Conservation (phyloP, 2,888 invertebrate species). For the Parapristionchus giblindavisi region DNA sequence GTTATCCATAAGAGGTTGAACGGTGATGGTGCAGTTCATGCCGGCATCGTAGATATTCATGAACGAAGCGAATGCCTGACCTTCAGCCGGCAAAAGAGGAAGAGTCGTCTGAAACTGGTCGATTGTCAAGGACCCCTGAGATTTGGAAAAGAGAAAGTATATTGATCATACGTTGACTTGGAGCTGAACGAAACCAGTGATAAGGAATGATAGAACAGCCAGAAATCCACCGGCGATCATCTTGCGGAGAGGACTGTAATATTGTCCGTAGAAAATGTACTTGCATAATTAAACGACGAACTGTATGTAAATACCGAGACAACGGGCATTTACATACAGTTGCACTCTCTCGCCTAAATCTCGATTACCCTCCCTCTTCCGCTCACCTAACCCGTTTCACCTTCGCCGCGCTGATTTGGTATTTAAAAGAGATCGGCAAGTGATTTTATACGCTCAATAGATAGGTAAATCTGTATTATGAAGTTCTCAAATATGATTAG, state of each 20-base stretch:
- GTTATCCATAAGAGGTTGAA: neutral
- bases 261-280: neutral
- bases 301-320: neutral
- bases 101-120: conserved; percentile 50
- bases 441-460: too few relatives aligned
- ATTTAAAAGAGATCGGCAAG: too few relatives aligned
- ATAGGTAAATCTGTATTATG: too few relatives aligned
- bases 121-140: neutral
- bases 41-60: conserved; percentile 47
- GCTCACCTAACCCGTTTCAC: too few relatives aligned
- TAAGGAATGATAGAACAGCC: conserved; percentile 84
- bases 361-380: too few relatives aligned
- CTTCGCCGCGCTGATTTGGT: too few relatives aligned
- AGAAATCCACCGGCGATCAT: conserved; percentile 87
- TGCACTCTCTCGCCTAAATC: too few relatives aligned
- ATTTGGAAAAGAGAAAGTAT: neutral
- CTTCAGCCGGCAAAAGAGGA: conserved; percentile 51
- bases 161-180: conserved; percentile 61
- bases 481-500: neutral
- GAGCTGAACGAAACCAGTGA: conserved; percentile 81
- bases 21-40: neutral
- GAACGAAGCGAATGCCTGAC: conserved; percentile 53
- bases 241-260: conserved; percentile 82
- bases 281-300: neutral
- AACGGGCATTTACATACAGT: neutral